phyloP scores from a whole-genome alignment of 2,113 vertebrate species.

The Leucoraja erinaceus region DNA sequence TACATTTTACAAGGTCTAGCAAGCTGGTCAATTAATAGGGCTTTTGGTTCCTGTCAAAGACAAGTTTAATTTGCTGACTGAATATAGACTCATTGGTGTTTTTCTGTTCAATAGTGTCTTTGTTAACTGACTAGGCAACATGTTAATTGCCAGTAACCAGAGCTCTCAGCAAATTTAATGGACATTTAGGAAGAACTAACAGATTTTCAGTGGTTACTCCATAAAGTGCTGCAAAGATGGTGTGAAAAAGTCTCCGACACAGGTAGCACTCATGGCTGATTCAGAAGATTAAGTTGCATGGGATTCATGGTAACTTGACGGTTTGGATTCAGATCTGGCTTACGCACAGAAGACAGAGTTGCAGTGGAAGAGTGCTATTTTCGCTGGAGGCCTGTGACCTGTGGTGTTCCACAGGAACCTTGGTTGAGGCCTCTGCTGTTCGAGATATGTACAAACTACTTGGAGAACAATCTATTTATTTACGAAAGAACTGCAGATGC shows the following conservation, averaged over 20 bases:
- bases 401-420: no score
- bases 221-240: not conserved
- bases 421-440: no score
- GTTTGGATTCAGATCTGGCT: no score
- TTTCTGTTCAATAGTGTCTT: not conserved
- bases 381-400: no score
- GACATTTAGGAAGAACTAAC: not conserved
- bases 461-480: no score
- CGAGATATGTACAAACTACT: no score
- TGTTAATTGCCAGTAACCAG: not conserved
- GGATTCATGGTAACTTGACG: no score
- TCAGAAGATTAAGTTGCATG: no score
- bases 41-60: slow-evolving; percentile 11
- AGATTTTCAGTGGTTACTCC: not conserved
- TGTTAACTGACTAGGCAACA: not conserved
- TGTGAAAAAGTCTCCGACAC: not conserved
- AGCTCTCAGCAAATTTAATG: not conserved
- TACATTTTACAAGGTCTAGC: not conserved
- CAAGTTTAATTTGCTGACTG: not conserved
- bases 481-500: no score
- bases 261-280: no score
- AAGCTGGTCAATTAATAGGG: not conserved
- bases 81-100: slow-evolving; percentile 11
- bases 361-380: no score
- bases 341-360: no score